These are phyloP conservation scores for Opisthograptis luteolata DNA, from an alignment of 2,888 invertebrate species.

Conservation along the genomic window DNA sequence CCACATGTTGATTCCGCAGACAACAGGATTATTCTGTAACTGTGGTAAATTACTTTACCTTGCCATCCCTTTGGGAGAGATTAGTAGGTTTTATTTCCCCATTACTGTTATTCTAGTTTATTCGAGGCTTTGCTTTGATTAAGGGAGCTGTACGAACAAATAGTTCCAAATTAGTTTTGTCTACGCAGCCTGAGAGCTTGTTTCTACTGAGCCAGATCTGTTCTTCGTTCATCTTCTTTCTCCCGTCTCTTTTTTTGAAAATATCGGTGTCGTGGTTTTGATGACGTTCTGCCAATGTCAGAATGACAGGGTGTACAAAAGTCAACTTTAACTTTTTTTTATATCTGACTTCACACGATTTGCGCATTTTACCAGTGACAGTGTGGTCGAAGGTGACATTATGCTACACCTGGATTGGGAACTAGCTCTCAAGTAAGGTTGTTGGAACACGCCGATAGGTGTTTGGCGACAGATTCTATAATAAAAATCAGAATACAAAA, in stretches of 20 bases:
- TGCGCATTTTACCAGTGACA: no score
- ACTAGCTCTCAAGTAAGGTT: no score
- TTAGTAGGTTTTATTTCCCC: slow-evolving; percentile 46
- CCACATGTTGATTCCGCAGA: slow-evolving; percentile 33
- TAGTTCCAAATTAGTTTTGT: slow-evolving; percentile 35
- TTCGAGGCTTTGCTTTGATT: slow-evolving; percentile 40
- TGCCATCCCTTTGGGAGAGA: slow-evolving; percentile 31
- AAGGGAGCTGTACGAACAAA: slow-evolving; percentile 33
- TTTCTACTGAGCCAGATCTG: background rate
- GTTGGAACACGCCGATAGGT: no score
- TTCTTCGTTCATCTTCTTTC: background rate
- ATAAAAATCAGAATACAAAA: no score
- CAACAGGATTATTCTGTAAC: slow-evolving; percentile 32
- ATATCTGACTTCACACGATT: no score
- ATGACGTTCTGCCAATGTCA: no score
- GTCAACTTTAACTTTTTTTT: background rate
- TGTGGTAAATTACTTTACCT: slow-evolving; percentile 34
- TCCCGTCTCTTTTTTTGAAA: no score
- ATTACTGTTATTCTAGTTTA: slow-evolving; percentile 42
- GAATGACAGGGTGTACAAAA: no score
- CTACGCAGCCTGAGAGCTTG: slow-evolving; percentile 4
- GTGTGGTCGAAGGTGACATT: no score
- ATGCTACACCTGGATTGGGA: no score
- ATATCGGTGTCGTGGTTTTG: no score
- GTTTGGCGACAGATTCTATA: no score